Evolutionary conservation across 1,140 invertebrate genomes (phyloP), one percentile per base, ranked within the genome.

Genomic region (Vollenhovia emeryi): DNA sequence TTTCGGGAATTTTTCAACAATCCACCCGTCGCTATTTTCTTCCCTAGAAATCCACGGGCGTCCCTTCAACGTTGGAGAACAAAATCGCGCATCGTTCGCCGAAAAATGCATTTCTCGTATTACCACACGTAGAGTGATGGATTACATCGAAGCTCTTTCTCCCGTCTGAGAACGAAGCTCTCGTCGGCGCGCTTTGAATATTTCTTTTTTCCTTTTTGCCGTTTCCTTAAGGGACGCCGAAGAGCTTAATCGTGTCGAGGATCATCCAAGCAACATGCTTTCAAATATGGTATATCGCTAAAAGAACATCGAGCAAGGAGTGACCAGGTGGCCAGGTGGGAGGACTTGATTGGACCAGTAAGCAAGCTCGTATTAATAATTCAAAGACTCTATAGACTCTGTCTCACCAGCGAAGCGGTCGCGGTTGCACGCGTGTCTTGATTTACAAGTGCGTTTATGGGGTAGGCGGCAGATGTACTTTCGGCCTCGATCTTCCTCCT

Each of bases 381-480:
- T 93, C 92, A 93, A 86, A 87, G 84, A 84, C 71, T 82, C 84
- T 84, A 89, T 91, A 90, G 76, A 55, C 84, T 85, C 15, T 21
- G 50, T 82, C 69, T 69, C 86, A 52, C 60, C 78, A 71, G 83
- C 71, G 43, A 55, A 68, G 75, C 78, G 86, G 79, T 87, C 83
- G 66, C 48, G 85, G 59, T 73, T 86, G 79, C 66, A 75, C 82
- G 62, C 85, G 90, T 76, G 91, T 85, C 89, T 93, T 93, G 93
- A 94, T 94, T 94, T 94, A 93, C 92, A 93, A 93, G 90, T 93
- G 89, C 91, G 87, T 91, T 94, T 94, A 93, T 90, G 90, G 91
- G 87, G 91, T 92, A 93, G 90, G 92, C 91, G 91, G 93, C 92
- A 92, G 91, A 93, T 93, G 92, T 89, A 89, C 91, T 89, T 88